These are phyloP conservation scores for Eublepharis macularius DNA, from an alignment of 2,113 vertebrate species.

Conservation along the genomic window DNA sequence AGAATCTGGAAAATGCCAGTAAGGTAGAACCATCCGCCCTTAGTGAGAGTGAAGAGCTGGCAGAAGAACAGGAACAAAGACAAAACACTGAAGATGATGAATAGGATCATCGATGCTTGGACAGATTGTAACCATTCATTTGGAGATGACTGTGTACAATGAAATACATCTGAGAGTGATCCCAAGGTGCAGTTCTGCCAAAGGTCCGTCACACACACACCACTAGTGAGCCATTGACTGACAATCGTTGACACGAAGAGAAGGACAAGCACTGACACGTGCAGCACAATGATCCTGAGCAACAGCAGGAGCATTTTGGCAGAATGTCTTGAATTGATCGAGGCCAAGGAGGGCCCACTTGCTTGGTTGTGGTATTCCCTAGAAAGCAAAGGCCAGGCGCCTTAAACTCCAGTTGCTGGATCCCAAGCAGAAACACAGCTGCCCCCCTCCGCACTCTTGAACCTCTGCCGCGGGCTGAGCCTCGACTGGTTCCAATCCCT, in stretches of 20 bases:
- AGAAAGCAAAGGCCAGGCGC: not conserved
- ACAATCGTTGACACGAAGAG: constrained; percentile 95
- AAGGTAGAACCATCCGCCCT: constrained; percentile 95
- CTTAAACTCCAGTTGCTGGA: not conserved
- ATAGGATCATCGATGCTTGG: constrained; percentile 97
- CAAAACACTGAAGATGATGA: constrained; percentile 93
- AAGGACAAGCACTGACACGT: constrained; percentile 89
- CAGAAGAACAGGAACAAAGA: constrained; percentile 97
- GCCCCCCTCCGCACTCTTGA: not conserved
- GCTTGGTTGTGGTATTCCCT: constrained; percentile 15
- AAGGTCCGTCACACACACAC: constrained; percentile 78
- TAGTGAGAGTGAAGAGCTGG: constrained; percentile 97
- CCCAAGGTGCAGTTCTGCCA: constrained; percentile 87
- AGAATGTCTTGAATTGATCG: constrained; percentile 53
- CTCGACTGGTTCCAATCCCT: constrained; percentile 22
- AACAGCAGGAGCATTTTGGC: constrained; percentile 92
- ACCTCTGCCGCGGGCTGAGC: not conserved
- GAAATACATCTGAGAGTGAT: constrained; percentile 10
- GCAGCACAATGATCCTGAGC: constrained; percentile 93
- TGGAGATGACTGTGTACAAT: constrained; percentile 75
- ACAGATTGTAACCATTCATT: constrained; percentile 97
- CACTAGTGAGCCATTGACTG: constrained; percentile 84
- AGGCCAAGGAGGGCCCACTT: constrained; percentile 5
- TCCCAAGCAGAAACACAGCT: not conserved
- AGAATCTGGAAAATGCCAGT: constrained; percentile 96